phyloP scores from a whole-genome alignment of 2,113 vertebrate genomes.

The Leiothrix lutea region DNA sequence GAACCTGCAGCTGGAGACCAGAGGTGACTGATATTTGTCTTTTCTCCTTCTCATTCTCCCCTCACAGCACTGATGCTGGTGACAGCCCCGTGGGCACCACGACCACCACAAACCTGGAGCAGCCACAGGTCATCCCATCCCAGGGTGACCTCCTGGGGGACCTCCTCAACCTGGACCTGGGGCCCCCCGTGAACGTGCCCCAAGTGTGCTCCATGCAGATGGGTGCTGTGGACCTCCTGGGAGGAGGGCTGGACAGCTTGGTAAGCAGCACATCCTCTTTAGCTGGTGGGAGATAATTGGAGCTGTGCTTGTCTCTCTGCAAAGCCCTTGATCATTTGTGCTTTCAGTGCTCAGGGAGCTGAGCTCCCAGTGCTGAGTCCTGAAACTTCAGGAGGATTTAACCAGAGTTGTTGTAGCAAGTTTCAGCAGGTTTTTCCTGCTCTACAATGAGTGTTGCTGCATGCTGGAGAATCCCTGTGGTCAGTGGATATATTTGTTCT shows the following conservation, averaged over 20 bases:
- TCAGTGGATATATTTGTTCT: background rate
- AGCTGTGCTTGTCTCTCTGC: slow-evolving; percentile 36
- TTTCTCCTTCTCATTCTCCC: background rate
- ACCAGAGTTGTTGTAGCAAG: background rate
- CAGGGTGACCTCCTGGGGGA: slow-evolving; percentile 95
- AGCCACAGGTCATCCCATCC: slow-evolving; percentile 90
- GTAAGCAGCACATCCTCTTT: slow-evolving; percentile 74
- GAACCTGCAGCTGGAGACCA: background rate
- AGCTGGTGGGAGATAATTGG: background rate
- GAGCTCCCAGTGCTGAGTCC: background rate
- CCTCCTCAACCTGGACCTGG: slow-evolving; percentile 93
- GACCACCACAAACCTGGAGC: slow-evolving; percentile 81
- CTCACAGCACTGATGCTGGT: slow-evolving; percentile 85
- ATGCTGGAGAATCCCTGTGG: background rate
- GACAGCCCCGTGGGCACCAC: slow-evolving; percentile 91
- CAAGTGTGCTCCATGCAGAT: slow-evolving; percentile 93
- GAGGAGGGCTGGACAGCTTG: slow-evolving; percentile 94
- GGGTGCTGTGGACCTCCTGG: slow-evolving; percentile 94
- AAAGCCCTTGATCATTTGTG: background rate
- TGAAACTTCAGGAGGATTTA: background rate
- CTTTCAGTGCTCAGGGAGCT: background rate
- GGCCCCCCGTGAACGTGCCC: slow-evolving; percentile 91
- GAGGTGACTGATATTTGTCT: background rate
- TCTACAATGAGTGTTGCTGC: background rate
- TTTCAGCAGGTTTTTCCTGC: background rate